Evolutionary conservation across 2,797 vertebrate genomes (phyloP).

Genomic region (Tokudaia tokunoshimensis): DNA sequence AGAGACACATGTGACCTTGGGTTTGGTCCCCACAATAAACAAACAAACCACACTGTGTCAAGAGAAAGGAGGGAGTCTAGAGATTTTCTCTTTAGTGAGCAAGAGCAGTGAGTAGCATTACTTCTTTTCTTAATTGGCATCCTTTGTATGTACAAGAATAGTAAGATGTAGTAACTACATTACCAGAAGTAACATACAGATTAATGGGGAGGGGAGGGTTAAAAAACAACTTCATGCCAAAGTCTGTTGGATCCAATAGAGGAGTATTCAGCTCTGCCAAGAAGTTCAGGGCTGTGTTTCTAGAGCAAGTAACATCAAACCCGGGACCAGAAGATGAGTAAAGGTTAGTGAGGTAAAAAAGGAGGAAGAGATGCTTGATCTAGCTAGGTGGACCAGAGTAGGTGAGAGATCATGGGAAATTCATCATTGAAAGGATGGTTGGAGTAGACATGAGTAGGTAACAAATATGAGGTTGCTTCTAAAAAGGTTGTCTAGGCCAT

Average conservation of each 20-base stretch:
- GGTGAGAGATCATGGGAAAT: background rate
- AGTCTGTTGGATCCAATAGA: background rate
- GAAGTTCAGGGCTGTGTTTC: background rate
- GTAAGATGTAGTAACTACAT: background rate
- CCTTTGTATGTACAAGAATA: background rate
- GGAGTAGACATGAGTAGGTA: background rate
- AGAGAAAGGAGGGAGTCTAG: background rate
- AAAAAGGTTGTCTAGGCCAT: background rate
- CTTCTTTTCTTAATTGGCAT: conserved; percentile 18
- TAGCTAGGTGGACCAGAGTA: background rate
- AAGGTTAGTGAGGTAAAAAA: background rate
- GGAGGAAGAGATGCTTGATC: background rate
- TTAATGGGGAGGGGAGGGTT: background rate
- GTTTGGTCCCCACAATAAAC: background rate
- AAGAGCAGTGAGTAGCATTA: background rate
- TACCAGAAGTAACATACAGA: background rate
- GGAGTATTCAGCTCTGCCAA: background rate
- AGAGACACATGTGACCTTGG: too few species aligned
- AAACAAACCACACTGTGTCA: background rate
- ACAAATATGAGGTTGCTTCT: background rate
- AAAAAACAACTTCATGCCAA: background rate
- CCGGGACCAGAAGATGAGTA: background rate
- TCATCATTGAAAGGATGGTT: background rate
- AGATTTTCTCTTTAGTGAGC: background rate
- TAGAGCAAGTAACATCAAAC: background rate